Evolutionary conservation across 1,140 invertebrate species (phyloP), one percentile per base, ranked within the genome.

Genomic region (Drosophila guanche): DNA sequence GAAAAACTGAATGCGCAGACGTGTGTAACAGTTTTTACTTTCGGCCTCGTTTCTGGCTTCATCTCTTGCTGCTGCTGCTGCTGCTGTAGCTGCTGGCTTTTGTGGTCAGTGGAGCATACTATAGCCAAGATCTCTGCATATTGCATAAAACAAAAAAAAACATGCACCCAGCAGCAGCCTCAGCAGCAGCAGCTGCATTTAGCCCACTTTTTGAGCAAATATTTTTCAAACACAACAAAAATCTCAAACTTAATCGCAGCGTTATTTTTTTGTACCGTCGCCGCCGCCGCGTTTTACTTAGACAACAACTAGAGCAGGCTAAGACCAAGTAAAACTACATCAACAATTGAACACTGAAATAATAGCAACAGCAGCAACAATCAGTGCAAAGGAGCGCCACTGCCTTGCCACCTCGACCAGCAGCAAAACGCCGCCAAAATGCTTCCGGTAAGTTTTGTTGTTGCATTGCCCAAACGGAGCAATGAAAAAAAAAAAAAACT

Each of bases 1-100:
- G 79, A 79, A 85, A 84, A 76, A 85, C 76, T 79, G 58, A 85
- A 85, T 85, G 76, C 76, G 79, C 80, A 84, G 80, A 85, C 80
- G 80, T 85, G 78, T 81, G 79, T 83, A 83, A 83, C 79, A 79
- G 75, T 84, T 84, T 80, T 84, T 79, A 61, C 76, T 79, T 83
- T 84, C 76, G 79, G 81, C 83, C 76, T 84, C 71, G 76, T 71
- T 75, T 75, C 48, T 2, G 62, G 66, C 65, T 37, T 37, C 33
- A 68, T 63, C 79, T 52, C 27, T 46, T 51, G 55, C 20, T 62
- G 27, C 16, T 50, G 46, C 10, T 54, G 57, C 45, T 69, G 57
- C 10, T 55, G 33, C 12, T 69, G 66, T 22, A 57, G 67, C 16
- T 45, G 33, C n/a, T 61, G 57, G n/a, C 41, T 43, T 20, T 50